These are phyloP conservation scores for Deroplatys truncata DNA, from an alignment of 2,888 invertebrate genomes.

Conservation along the genomic window DNA sequence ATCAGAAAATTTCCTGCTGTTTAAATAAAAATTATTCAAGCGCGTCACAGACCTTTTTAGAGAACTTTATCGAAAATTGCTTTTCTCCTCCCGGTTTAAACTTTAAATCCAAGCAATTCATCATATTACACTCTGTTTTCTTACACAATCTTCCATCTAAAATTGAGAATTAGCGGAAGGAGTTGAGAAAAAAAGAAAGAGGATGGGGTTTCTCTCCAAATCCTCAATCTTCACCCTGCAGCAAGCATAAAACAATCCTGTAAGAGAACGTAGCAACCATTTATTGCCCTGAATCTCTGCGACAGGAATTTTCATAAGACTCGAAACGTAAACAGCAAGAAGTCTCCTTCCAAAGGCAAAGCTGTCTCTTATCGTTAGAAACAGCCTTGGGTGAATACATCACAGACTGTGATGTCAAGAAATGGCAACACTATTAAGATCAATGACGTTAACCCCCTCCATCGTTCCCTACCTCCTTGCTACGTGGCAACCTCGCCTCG, in stretches of 20 bases:
- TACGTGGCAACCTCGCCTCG: neutral
- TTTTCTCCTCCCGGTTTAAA: neutral
- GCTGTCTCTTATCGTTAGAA: neutral
- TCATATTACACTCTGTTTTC: neutral
- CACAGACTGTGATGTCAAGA: neutral
- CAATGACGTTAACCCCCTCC: neutral
- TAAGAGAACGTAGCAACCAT: neutral
- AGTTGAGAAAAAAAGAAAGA: neutral
- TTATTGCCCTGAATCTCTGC: neutral
- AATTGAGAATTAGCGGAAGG: neutral
- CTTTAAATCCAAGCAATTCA: neutral
- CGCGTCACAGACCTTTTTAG: too few species aligned
- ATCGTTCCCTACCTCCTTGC: too few species aligned
- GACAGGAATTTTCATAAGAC: too few species aligned
- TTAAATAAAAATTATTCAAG: too few species aligned
- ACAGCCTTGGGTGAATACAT: neutral
- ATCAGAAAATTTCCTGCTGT: too few species aligned
- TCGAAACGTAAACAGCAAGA: neutral
- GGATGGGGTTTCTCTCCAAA: neutral
- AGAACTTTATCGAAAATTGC: neutral
- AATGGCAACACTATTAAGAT: neutral
- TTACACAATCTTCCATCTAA: neutral
- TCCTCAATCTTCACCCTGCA: neutral
- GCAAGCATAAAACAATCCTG: neutral
- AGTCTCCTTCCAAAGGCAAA: neutral